Evolutionary conservation across 30 jellyfish, hydroid and myxozoan genomes (phyloP), one percentile per base, ranked within the genome.

Genomic region (Phacellophora camtschatica): DNA sequence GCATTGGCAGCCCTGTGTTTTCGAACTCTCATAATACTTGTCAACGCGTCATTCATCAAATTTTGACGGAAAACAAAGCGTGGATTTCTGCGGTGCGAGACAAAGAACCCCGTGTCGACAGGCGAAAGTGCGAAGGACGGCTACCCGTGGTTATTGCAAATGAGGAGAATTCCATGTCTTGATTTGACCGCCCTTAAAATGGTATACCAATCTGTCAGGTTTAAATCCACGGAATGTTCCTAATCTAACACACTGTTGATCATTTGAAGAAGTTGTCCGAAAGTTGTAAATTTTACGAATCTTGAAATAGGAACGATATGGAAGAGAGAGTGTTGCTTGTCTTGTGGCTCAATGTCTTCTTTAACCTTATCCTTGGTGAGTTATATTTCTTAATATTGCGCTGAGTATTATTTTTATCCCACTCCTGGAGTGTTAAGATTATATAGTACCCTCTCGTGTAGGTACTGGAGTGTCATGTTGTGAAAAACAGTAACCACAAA

Each of bases 11-110:
- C 83, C 83, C 76, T 66, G 68, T 66, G 84, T 57, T 16, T 30
- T 66, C 34, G 2, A 35, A 50, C 45, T 54, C 33, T 43, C 57
- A 80, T 36, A 80, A 80, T 80, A 80, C 91, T 64, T 80, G 91
- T 80, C 91, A 80, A 13, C 91, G 91, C 48, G 69, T 80, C 84
- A 80, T 80, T 64, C 84, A 80, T 80, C 91, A 80, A 66, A 80
- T 64, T 80, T 67, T 48, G 83, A 59, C 91, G 91, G 91, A 80
- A 80, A 69, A 71, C 91, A 80, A 80, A 71, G 72, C 75, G 49
- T 37, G 81, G 71, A 37, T 64, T 27, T 70, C 82, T 50, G 84
- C 72, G 91, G 91, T 32, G 83, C 54, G 25, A 25, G 24, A 80
- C 91, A 80, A 80, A 80, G 91, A 23, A 32, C 67, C 77, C 91